These are phyloP conservation scores for Medauroidea extradentata DNA, from an alignment of 1,140 invertebrate species.

Conservation along the genomic window DNA sequence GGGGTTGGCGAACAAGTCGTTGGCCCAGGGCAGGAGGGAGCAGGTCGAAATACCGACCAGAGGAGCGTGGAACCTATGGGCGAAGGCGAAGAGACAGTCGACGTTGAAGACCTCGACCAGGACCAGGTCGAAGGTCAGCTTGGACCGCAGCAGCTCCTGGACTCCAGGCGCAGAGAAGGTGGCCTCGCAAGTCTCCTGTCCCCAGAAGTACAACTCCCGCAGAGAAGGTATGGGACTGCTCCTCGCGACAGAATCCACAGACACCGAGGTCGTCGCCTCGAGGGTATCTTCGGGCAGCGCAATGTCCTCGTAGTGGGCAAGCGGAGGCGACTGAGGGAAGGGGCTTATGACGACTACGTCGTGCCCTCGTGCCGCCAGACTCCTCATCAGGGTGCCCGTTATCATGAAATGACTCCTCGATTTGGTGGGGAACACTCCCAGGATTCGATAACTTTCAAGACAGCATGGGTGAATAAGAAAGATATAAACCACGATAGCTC, in stretches of 20 bases:
- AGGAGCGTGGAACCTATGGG: background rate
- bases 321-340: background rate
- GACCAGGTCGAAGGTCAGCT: slow-evolving; percentile 4
- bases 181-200: background rate
- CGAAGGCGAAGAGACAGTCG: slow-evolving; percentile 9
- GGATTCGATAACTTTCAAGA: background rate
- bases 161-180: too few relatives aligned
- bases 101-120: slow-evolving; percentile 30
- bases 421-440: slow-evolving; percentile 2
- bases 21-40: background rate
- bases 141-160: slow-evolving; percentile 2
- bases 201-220: background rate
- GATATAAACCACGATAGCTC: too few relatives aligned
- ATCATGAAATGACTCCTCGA: slow-evolving; percentile 15
- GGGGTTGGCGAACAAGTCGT: slow-evolving; percentile 1
- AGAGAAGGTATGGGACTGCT: background rate
- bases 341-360: slow-evolving; percentile 21
- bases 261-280: too few relatives aligned
- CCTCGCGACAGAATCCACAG: background rate
- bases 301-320: slow-evolving; percentile 34
- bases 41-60: background rate
- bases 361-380: slow-evolving; percentile 22
- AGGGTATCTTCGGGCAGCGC: too few relatives aligned
- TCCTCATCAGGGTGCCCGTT: slow-evolving; percentile 16
- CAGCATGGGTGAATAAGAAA: too few relatives aligned